Conservation (phyloP, 2,888 invertebrate genomes). For the Candidula unifasciata region DNA sequence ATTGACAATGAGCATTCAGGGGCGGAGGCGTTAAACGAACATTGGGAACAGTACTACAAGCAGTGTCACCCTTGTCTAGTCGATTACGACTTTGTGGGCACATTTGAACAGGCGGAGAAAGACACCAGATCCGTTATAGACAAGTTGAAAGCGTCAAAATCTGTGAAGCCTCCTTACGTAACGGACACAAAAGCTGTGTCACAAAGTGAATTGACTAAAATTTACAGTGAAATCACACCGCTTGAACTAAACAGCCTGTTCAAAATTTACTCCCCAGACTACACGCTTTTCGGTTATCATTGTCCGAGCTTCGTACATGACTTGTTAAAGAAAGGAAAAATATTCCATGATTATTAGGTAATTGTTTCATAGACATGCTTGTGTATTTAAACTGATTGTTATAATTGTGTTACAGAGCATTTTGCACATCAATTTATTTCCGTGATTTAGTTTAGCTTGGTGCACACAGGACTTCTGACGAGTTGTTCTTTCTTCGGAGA, state of each 20-base stretch:
- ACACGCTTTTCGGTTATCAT: slow-evolving; percentile 87
- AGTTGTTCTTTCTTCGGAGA: too few relatives aligned
- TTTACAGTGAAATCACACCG: slow-evolving; percentile 85
- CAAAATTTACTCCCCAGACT: slow-evolving; percentile 86
- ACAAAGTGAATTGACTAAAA: slow-evolving; percentile 48
- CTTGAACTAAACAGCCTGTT: slow-evolving; percentile 63
- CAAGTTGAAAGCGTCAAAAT: slow-evolving; percentile 30
- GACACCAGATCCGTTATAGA: slow-evolving; percentile 52
- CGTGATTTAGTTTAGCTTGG: too few relatives aligned
- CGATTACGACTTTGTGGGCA: slow-evolving; percentile 91
- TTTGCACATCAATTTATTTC: too few relatives aligned
- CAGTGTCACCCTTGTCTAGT: slow-evolving; percentile 91
- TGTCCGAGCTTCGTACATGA: slow-evolving; percentile 59
- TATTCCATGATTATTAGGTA: slow-evolving; percentile 53
- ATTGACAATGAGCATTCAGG: slow-evolving; percentile 52
- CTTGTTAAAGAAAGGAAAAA: slow-evolving; percentile 45
- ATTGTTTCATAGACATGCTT: neutral
- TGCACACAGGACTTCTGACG: too few relatives aligned
- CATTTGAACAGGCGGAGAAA: slow-evolving; percentile 86
- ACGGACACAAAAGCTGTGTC: slow-evolving; percentile 48
- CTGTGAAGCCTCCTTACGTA: slow-evolving; percentile 52
- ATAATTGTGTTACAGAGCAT: too few relatives aligned
- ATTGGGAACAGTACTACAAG: slow-evolving; percentile 89
- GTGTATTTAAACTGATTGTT: neutral
- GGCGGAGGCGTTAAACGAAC: slow-evolving; percentile 82